Percentiles rank a stretch among this genome's conserved stretches.
phyloP scores from a whole-genome alignment of 2,888 invertebrate genomes.

The Mechanitis messenoides region DNA sequence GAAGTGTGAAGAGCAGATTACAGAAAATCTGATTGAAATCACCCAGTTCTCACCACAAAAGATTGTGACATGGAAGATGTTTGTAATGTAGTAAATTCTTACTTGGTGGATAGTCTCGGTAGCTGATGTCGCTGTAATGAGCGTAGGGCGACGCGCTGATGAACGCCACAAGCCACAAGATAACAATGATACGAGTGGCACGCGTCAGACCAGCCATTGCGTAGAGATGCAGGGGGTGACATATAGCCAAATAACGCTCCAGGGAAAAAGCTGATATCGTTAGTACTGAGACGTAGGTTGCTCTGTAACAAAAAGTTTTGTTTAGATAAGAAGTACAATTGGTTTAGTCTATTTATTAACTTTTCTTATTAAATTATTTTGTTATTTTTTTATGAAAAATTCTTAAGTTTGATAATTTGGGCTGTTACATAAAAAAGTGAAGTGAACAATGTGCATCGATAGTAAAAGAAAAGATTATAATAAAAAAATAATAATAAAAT shows the following conservation, averaged over 20 bases:
- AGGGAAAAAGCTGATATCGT: conserved; percentile 94
- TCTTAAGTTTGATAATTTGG: too few relatives aligned
- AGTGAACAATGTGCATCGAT: too few relatives aligned
- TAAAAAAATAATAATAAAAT: too few relatives aligned
- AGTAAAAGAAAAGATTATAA: too few relatives aligned
- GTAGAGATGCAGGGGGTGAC: conserved; percentile 88
- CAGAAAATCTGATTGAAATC: too few relatives aligned
- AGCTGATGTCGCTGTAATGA: conserved; percentile 83
- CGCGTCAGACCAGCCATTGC: conserved; percentile 86
- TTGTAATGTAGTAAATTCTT: conserved; percentile 35
- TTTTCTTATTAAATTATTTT: not conserved
- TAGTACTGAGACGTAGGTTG: conserved; percentile 91
- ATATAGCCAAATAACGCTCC: conserved; percentile 91
- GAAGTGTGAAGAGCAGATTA: too few relatives aligned
- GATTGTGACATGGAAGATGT: too few relatives aligned
- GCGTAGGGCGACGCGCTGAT: conserved; percentile 87
- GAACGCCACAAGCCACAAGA: conserved; percentile 86
- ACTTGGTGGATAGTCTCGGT: conserved; percentile 84
- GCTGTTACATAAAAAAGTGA: too few relatives aligned
- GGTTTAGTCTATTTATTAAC: not conserved
- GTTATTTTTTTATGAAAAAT: too few relatives aligned
- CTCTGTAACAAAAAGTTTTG: conserved; percentile 71
- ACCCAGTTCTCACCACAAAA: too few relatives aligned
- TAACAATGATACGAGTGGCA: conserved; percentile 85
- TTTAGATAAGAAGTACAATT: not conserved